Conservation (phyloP, 2,797 vertebrate genomes). For the Takifugu rubripes region DNA sequence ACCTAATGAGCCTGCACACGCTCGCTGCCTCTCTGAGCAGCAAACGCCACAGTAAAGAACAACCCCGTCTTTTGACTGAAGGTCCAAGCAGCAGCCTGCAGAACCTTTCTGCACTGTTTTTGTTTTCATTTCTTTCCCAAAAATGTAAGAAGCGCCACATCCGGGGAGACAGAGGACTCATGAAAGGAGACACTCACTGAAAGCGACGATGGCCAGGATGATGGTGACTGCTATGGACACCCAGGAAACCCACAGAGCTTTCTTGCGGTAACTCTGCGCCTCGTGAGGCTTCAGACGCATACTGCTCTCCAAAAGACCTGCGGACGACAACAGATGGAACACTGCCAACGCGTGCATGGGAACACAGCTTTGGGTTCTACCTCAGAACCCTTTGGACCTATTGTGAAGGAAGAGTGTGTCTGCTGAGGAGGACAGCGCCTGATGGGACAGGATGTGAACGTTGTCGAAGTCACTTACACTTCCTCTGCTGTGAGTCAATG, state of each 20-base stretch:
- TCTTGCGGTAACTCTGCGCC: slow-evolving; percentile 96
- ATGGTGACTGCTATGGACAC: slow-evolving; percentile 90
- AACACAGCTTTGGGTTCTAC: no score
- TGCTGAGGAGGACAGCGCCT: no score
- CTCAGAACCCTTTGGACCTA: no score
- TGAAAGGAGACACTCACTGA: slow-evolving; percentile 85
- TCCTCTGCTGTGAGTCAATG: no score
- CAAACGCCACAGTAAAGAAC: slow-evolving; percentile 10
- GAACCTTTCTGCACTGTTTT: neutral
- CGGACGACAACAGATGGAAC: slow-evolving; percentile 3
- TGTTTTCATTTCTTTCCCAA: no score
- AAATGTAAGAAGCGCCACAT: neutral
- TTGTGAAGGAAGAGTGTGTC: no score
- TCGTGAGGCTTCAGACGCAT: slow-evolving; percentile 96
- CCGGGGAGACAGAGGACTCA: neutral
- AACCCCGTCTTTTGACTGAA: slow-evolving; percentile 15
- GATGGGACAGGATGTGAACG: no score
- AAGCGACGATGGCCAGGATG: slow-evolving; percentile 89
- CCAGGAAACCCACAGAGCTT: slow-evolving; percentile 96
- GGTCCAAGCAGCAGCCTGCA: neutral
- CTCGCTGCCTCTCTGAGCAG: neutral
- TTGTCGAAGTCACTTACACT: no score
- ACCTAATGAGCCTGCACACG: no score
- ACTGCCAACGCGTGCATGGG: neutral
- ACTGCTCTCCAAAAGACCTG: slow-evolving; percentile 98